Evolutionary conservation across 2,888 invertebrate species (phyloP).

Genomic region (Pollenia angustigena): DNA sequence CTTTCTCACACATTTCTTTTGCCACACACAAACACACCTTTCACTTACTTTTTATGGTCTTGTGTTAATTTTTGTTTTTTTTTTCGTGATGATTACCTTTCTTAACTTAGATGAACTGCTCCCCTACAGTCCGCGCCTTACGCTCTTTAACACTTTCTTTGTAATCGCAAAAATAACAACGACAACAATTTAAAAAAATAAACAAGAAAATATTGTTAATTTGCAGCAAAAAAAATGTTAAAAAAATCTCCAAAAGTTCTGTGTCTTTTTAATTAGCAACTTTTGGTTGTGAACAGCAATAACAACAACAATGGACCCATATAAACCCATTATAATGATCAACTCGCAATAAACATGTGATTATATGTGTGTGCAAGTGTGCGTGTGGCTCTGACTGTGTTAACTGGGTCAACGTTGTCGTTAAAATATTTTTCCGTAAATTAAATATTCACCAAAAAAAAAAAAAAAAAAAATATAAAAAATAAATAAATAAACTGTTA

Average conservation of each 20-base stretch:
- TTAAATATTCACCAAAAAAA: constrained; percentile 70
- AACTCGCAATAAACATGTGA: background rate
- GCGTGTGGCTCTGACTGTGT: constrained; percentile 47
- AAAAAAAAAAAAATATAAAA: constrained; percentile 43
- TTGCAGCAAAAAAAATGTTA: constrained; percentile 41
- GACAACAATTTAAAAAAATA: constrained; percentile 15
- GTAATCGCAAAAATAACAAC: constrained; percentile 43
- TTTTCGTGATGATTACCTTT: constrained; percentile 48
- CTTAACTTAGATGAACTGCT: constrained; percentile 28
- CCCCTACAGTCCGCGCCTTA: constrained; percentile 35
- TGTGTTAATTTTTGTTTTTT: constrained; percentile 42
- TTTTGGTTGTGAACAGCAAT: constrained; percentile 43
- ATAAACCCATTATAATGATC: constrained; percentile 39
- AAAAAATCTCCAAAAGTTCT: constrained; percentile 54
- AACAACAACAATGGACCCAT: constrained; percentile 13
- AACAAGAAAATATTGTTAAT: constrained; percentile 33
- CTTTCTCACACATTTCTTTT: background rate
- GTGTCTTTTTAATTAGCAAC: constrained; percentile 70
- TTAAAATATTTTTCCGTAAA: constrained; percentile 74
- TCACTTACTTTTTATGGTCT: background rate
- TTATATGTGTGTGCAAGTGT: constrained; percentile 32
- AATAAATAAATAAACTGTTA: constrained; percentile 65
- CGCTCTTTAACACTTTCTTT: constrained; percentile 70
- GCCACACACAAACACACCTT: background rate
- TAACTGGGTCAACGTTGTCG: constrained; percentile 73